These are phyloP conservation scores for Xiphophorus hellerii DNA, from an alignment of 2,113 vertebrate genomes.

Conservation along the genomic window DNA sequence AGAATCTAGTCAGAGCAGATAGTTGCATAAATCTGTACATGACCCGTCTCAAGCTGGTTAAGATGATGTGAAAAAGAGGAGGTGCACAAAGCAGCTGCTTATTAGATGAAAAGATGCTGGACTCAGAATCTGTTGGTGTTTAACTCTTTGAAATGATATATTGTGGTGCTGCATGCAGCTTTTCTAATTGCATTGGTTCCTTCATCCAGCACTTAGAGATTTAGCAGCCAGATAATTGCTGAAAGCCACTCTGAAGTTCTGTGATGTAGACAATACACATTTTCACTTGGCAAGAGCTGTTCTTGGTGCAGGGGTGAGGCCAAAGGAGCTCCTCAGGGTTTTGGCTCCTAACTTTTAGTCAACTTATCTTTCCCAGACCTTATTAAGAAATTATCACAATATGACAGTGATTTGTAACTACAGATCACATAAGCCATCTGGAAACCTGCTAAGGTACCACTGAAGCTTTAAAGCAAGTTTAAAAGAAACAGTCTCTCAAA, in stretches of 20 bases:
- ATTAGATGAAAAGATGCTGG: not conserved
- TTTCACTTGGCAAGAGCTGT: constrained; percentile 53
- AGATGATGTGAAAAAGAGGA: constrained; percentile 1
- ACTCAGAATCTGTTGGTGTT: constrained; percentile 36
- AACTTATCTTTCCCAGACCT: constrained; percentile 18
- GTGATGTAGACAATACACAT: constrained; percentile 59
- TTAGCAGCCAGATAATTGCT: constrained; percentile 56
- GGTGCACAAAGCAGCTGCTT: not conserved
- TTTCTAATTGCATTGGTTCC: constrained; percentile 44
- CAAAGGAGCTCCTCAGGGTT: constrained; percentile 25
- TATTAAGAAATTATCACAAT: constrained; percentile 5
- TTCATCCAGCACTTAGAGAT: constrained; percentile 55
- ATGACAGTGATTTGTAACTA: constrained; percentile 11
- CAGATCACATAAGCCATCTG: constrained; percentile 2
- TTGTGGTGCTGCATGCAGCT: constrained; percentile 29
- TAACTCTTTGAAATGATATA: constrained; percentile 53
- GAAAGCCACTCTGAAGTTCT: constrained; percentile 43
- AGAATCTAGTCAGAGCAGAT: too few species aligned
- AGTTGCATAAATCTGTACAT: not conserved
- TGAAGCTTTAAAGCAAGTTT: not conserved
- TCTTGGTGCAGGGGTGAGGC: constrained; percentile 53
- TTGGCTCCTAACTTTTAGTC: constrained; percentile 27
- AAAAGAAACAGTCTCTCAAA: not conserved
- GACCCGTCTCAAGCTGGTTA: constrained; percentile 4
- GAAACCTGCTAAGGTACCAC: not conserved